A percentile compares a stretch with the other conserved stretches of the same genome.
Evolutionary conservation across 1,140 invertebrate genomes (phyloP).

Genomic region (Gryon sp.): DNA sequence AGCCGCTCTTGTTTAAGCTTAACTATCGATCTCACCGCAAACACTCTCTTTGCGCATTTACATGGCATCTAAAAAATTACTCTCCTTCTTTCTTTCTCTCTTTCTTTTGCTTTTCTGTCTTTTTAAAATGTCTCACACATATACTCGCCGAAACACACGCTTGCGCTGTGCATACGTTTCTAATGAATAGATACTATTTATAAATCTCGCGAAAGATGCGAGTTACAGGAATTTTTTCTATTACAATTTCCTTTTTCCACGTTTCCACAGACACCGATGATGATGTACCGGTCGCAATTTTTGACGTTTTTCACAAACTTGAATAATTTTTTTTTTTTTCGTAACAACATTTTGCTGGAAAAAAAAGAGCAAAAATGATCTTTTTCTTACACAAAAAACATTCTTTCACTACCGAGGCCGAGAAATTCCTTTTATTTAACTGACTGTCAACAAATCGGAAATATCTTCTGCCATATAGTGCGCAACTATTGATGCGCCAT

Average conservation of each 20-base stretch:
- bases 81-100: constrained; percentile 22
- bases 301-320: neutral
- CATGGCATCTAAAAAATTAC: constrained; percentile 14
- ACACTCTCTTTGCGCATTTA: constrained; percentile 34
- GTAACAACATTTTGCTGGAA: neutral
- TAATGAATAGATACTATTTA: constrained; percentile 53
- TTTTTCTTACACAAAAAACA: too few species aligned
- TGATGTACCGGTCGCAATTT: neutral
- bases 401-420: constrained; percentile 13
- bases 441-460: constrained; percentile 55
- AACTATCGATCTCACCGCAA: constrained; percentile 27
- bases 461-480: constrained; percentile 48
- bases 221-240: constrained; percentile 27
- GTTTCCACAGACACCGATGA: too few species aligned
- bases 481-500: constrained; percentile 50
- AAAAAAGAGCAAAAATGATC: too few species aligned
- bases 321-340: neutral
- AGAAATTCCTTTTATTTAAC: constrained; percentile 45
- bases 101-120: constrained; percentile 25
- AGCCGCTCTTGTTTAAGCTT: constrained; percentile 15
- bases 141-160: neutral
- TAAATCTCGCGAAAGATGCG: constrained; percentile 28
- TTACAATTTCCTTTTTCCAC: constrained; percentile 6
- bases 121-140: constrained; percentile 27
- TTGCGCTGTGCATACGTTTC: constrained; percentile 15